Conservation (phyloP, 2,888 invertebrate genomes). For the Galerucella pusilla region DNA sequence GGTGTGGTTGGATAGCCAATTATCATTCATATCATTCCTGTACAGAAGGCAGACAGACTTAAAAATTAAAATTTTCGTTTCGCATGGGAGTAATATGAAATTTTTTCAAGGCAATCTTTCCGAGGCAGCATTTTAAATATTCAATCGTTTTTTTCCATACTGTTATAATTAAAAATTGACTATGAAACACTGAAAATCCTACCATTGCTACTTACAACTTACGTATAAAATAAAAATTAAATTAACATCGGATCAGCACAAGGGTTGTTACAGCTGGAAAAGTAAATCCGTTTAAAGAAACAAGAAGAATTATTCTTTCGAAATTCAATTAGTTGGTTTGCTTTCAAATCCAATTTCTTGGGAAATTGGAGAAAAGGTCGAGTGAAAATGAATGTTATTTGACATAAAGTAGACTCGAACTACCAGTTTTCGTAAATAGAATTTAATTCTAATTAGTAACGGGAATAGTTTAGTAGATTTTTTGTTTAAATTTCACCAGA, state of each 20-base stretch:
- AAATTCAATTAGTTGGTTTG: constrained; percentile 42
- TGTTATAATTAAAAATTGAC: too few species aligned
- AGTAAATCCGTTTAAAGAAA: constrained; percentile 20
- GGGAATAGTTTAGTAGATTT: too few species aligned
- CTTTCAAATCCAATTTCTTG: constrained; percentile 46
- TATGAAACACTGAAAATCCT: neutral
- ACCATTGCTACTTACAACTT: neutral
- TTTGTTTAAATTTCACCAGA: too few species aligned
- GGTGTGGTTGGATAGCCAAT: too few species aligned
- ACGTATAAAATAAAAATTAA: neutral
- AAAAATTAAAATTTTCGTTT: too few species aligned
- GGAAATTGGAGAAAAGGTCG: constrained; percentile 47
- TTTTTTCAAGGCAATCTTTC: too few species aligned
- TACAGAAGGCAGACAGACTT: too few species aligned
- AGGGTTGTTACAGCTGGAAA: neutral
- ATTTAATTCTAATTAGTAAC: constrained; percentile 10
- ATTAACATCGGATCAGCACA: neutral
- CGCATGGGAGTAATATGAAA: too few species aligned
- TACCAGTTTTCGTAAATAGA: neutral
- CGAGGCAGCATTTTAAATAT: too few species aligned
- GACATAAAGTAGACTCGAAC: constrained; percentile 14
- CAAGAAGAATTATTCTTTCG: constrained; percentile 38
- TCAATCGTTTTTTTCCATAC: too few species aligned
- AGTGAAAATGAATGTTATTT: constrained; percentile 48
- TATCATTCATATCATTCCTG: too few species aligned